A percentile compares a stretch with the other conserved stretches of the same genome.
phyloP scores from a whole-genome alignment of 2,113 vertebrate genomes.

The Xiphophorus maculatus region DNA sequence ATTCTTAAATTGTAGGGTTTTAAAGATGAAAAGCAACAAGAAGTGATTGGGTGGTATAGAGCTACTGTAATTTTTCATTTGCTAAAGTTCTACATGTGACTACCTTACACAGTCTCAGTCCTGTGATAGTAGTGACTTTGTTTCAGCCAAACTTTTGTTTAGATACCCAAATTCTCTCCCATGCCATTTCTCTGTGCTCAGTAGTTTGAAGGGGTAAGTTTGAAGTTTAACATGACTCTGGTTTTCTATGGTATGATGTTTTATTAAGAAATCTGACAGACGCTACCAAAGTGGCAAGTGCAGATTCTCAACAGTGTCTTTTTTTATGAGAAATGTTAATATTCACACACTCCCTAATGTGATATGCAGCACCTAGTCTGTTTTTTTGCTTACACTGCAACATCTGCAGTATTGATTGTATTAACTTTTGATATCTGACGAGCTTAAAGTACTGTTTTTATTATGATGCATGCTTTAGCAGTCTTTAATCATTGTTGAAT shows the following conservation, averaged over 20 bases:
- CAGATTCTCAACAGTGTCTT: neutral
- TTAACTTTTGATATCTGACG: constrained; percentile 49
- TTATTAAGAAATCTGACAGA: neutral
- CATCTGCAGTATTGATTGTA: constrained; percentile 41
- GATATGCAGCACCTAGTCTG: neutral
- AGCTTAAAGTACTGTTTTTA: constrained; percentile 41
- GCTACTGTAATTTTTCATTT: neutral
- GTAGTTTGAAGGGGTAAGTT: neutral
- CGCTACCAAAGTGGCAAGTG: neutral
- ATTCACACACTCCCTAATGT: neutral
- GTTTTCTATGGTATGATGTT: neutral
- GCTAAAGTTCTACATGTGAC: neutral
- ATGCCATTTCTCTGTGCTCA: neutral
- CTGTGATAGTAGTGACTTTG: too few species aligned
- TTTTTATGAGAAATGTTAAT: neutral
- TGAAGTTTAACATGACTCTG: neutral
- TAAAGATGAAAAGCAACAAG: neutral
- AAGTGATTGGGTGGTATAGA: too few species aligned
- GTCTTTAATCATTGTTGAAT: constrained; percentile 45
- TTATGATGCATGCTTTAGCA: constrained; percentile 51
- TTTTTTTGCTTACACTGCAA: constrained; percentile 20
- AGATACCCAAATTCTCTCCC: neutral
- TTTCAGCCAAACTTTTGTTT: too few species aligned
- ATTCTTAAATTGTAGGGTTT: constrained; percentile 17
- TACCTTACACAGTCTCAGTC: too few species aligned